Evolutionary conservation across 2,113 vertebrate species (phyloP), one percentile per base, ranked within the genome.

Genomic region (Natator depressus): DNA sequence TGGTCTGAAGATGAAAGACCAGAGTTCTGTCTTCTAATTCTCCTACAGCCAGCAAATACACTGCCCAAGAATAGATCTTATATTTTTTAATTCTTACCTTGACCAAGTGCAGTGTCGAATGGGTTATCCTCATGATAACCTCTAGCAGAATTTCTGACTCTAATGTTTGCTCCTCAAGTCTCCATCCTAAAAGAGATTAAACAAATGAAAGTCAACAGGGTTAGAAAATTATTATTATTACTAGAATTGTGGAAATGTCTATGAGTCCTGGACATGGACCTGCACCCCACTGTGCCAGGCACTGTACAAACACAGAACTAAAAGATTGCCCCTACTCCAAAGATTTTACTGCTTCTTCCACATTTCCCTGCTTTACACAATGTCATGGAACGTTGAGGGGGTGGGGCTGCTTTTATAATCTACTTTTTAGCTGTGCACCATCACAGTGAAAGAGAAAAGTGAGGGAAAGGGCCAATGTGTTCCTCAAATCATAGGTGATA

Each of bases 71-170:
- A 16, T 47, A 13, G 20, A 27, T 9, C 57, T 65, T 50, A 35
- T 35, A 2, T 20, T 13, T 2, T 59, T 93, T 85, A 86, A 51
- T 88, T 89, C 84, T 79, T 51, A 10, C 59, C 51, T 51, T 3
- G 9, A 27, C 10, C 47, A 31, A 38, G 24, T 7, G 46, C 79
- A 16, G 46, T 0, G 0, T 13, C 42, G 13, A 55, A 3, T 0
- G 5, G 19, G 65, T 8, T 10, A 12, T 57, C 80, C 50, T 16
- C 1, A 0, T 10, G 1, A 49, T 0, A 46, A 6, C 13, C 55
- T 84, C 59, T 8, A 17, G 11, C 65, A 20, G 82, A 79, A 38
- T 25, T 8, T 65, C 16, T 69, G 46, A 35, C 59, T 65, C 57
- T 31, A 35, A 65, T 49, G 38, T 31, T 65, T 22, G 29, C 27